phyloP scores from a whole-genome alignment of 1,140 invertebrate species.

The Ips typographus region DNA sequence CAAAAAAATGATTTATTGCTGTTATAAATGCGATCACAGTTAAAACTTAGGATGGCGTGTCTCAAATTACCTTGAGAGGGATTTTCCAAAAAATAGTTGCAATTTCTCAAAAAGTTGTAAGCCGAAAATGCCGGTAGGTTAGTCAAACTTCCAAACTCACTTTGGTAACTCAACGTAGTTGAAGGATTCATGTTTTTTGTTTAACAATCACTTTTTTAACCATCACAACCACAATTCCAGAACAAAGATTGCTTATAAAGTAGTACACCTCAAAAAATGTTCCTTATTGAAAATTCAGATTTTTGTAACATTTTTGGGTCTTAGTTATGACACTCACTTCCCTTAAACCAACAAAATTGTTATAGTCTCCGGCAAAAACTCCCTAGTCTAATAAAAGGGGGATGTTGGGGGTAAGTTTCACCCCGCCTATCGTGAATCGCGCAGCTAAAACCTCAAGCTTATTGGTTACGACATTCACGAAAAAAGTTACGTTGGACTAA shows the following conservation, averaged over 20 bases:
- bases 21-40: neutral
- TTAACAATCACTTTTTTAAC: no score
- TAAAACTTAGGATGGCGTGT: neutral
- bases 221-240: no score
- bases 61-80: constrained; percentile 39
- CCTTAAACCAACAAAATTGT: no score
- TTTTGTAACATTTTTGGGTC: neutral
- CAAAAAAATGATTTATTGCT: constrained; percentile 3
- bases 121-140: constrained; percentile 46
- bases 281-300: no score
- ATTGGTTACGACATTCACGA: constrained; percentile 30
- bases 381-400: constrained; percentile 7
- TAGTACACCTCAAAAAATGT: no score
- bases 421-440: constrained; percentile 37
- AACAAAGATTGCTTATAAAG: no score
- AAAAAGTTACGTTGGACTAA: constrained; percentile 32
- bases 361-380: neutral
- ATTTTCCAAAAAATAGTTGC: constrained; percentile 47
- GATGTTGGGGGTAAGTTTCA: constrained; percentile 35
- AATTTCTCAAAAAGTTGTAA: constrained; percentile 48
- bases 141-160: constrained; percentile 11
- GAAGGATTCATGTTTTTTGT: no score
- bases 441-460: constrained; percentile 25
- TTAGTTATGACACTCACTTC: neutral
- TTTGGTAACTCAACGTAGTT: constrained; percentile 3